A percentile compares a stretch with the other conserved stretches of the same genome.
phyloP scores from a whole-genome alignment of 1,140 invertebrate genomes.

The Penaeus indicus region DNA sequence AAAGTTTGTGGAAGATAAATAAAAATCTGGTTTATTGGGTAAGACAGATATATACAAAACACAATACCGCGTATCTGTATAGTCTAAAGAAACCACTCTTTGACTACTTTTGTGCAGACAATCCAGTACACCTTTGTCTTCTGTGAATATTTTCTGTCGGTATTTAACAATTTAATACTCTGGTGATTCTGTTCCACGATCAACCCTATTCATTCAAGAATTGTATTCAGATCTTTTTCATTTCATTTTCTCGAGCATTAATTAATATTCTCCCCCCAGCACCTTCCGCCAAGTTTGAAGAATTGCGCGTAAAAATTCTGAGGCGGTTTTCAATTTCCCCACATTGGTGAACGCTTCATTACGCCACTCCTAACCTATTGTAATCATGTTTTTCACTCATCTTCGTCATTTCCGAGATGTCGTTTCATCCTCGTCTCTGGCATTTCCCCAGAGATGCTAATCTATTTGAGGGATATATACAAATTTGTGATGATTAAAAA shows the following conservation, averaged over 20 bases:
- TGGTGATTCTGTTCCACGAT: too few relatives aligned
- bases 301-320: slow-evolving; percentile 42
- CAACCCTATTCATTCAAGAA: slow-evolving; percentile 23
- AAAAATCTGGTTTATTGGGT: too few relatives aligned
- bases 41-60: too few relatives aligned
- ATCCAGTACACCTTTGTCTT: too few relatives aligned
- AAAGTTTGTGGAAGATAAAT: too few relatives aligned
- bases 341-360: slow-evolving; percentile 57
- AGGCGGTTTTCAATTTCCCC: slow-evolving; percentile 56
- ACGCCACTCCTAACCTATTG: slow-evolving; percentile 20
- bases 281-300: slow-evolving; percentile 52
- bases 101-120: too few relatives aligned
- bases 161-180: too few relatives aligned
- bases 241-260: slow-evolving; percentile 52
- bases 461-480: slow-evolving; percentile 3
- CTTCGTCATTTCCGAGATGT: slow-evolving; percentile 39
- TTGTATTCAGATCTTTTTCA: slow-evolving; percentile 46
- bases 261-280: slow-evolving; percentile 61
- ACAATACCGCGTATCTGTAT: too few relatives aligned
- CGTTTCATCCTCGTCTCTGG: background rate
- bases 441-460: background rate
- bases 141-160: too few relatives aligned
- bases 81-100: too few relatives aligned
- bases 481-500: slow-evolving; percentile 3
- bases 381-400: slow-evolving; percentile 31